phyloP scores from a whole-genome alignment of 2,797 vertebrate species.

The Anisognathus igniventris region DNA sequence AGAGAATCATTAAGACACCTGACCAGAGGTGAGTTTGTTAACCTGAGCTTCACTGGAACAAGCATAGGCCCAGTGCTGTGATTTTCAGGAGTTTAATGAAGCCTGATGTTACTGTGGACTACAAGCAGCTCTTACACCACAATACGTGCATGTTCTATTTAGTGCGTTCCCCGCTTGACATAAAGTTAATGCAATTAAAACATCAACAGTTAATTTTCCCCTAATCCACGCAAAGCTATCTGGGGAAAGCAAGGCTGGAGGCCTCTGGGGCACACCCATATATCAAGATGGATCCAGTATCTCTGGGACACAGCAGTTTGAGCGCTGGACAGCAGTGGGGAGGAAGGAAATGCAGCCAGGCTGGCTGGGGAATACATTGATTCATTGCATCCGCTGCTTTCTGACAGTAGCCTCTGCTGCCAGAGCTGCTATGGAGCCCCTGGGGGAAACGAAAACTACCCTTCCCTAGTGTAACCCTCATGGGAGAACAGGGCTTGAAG shows the following conservation, averaged over 20 bases:
- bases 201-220: neutral
- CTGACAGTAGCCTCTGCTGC: conserved; percentile 48
- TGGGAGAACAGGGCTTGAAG: conserved; percentile 55
- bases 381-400: conserved; percentile 48
- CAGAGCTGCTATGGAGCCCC: conserved; percentile 13
- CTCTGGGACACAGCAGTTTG: neutral
- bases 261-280: neutral
- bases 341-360: neutral
- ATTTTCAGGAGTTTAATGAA: neutral
- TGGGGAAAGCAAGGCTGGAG: neutral
- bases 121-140: neutral
- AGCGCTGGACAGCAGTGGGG: neutral
- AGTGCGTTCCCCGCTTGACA: neutral
- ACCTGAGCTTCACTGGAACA: neutral
- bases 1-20: neutral
- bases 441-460: conserved; percentile 15
- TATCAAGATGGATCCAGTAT: neutral
- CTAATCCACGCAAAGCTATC: neutral
- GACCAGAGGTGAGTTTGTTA: neutral
- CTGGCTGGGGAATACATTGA: conserved; percentile 41
- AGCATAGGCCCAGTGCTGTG: rapidly evolving
- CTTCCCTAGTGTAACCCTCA: conserved; percentile 18
- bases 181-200: neutral
- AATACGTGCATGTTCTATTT: neutral
- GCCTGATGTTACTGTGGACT: neutral